Percentiles rank a stretch among this genome's conserved stretches.
These are phyloP conservation scores for Sebastes melanostomus DNA, from an alignment of 2,797 vertebrate species.

Conservation along the genomic window DNA sequence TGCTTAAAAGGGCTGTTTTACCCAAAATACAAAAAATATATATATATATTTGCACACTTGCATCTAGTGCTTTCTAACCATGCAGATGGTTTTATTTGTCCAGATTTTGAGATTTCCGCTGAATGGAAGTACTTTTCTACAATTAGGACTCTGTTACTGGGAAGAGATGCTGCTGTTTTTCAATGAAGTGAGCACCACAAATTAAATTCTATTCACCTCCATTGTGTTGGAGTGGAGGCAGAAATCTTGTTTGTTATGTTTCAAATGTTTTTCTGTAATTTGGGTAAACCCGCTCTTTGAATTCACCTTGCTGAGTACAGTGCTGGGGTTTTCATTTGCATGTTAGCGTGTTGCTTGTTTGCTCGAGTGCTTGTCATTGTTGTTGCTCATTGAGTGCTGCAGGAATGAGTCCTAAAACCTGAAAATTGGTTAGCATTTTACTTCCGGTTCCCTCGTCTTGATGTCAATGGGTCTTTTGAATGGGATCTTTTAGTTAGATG, in stretches of 20 bases:
- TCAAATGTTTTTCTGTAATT: not conserved
- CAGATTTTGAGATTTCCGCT: not conserved
- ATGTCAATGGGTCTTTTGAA: not conserved
- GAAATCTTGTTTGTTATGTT: not conserved
- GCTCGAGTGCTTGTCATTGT: not conserved
- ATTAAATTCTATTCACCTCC: not conserved
- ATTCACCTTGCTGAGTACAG: not conserved
- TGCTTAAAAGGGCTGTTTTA: not conserved
- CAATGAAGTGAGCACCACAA: not conserved
- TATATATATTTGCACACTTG: not conserved
- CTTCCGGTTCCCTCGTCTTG: not conserved
- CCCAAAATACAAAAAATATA: not conserved
- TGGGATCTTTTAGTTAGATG: not conserved
- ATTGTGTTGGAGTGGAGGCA: not conserved
- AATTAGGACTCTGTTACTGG: not conserved
- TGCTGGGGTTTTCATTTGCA: not conserved
- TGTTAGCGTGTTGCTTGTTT: not conserved
- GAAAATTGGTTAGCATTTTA: not conserved
- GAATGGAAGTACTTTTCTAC: not conserved
- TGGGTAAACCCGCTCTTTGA: not conserved
- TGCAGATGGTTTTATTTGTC: not conserved
- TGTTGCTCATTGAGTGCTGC: not conserved
- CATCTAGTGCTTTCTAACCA: not conserved
- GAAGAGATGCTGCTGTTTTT: not conserved
- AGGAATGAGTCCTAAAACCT: not conserved